Evolutionary conservation across 2,888 invertebrate species (phyloP).

Genomic region (Cylloceria caligata): DNA sequence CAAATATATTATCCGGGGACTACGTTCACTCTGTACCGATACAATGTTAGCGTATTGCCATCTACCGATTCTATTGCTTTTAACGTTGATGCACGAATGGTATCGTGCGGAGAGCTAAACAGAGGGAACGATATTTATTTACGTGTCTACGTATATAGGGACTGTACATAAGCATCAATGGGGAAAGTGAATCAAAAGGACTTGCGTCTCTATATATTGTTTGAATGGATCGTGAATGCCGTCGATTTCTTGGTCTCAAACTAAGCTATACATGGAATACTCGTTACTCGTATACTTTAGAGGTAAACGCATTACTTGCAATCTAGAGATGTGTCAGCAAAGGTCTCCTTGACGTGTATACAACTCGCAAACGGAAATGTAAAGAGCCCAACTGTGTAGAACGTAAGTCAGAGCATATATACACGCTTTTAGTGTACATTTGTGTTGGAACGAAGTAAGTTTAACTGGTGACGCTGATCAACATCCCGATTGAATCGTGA

Average conservation of each 20-base stretch:
- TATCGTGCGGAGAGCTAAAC: neutral
- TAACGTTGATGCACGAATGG: neutral
- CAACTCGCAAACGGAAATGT: constrained; percentile 14
- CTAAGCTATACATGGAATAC: neutral
- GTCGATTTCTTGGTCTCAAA: neutral
- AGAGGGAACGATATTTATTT: neutral
- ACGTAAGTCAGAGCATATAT: neutral
- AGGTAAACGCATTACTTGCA: constrained; percentile 32
- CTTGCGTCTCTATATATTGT: neutral
- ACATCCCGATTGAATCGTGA: constrained; percentile 7
- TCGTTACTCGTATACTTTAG: neutral
- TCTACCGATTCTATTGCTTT: neutral
- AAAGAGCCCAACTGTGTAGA: constrained; percentile 18
- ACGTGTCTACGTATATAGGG: neutral
- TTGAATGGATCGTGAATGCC: neutral
- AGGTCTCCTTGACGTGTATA: neutral
- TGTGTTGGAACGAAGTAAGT: constrained; percentile 20
- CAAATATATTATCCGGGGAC: neutral
- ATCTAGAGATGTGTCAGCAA: constrained; percentile 6
- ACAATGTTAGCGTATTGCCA: neutral
- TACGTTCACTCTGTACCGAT: neutral
- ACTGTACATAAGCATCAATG: neutral
- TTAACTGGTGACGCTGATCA: constrained; percentile 17
- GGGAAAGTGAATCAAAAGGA: neutral
- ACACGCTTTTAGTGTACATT: constrained; percentile 28